phyloP scores from a whole-genome alignment of 2,888 invertebrate species.

The Lamellibrachia columna region DNA sequence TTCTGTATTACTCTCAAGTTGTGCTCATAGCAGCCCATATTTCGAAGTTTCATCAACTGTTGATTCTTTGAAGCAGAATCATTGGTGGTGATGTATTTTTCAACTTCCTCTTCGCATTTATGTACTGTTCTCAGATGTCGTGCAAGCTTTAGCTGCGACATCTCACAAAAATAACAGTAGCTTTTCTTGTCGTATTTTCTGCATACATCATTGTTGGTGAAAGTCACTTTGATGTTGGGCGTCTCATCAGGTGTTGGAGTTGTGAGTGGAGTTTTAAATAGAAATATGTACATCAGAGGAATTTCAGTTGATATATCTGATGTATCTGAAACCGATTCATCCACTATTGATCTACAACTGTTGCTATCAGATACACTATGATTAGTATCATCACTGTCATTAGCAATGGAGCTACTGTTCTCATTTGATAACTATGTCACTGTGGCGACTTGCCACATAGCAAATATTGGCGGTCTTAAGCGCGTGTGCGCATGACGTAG shows the following conservation, averaged over 20 bases:
- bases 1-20: not conserved
- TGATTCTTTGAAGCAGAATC: no score
- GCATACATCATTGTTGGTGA: not conserved
- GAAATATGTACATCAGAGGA: no score
- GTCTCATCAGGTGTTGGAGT: not conserved
- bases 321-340: no score
- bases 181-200: not conserved
- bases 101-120: not conserved
- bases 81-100: not conserved
- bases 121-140: not conserved
- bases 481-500: no score
- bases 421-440: no score
- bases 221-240: not conserved
- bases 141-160: not conserved
- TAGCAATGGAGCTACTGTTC: not conserved
- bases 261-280: no score
- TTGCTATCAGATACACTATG: not conserved
- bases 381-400: not conserved
- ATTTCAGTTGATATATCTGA: no score
- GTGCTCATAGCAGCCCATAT: not conserved
- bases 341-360: not conserved
- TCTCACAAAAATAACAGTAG: slow-evolving; percentile 19
- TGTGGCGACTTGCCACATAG: no score
- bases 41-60: slow-evolving; percentile 19
- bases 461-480: no score